Evolutionary conservation across 1,140 invertebrate genomes (phyloP).

Genomic region (Penaeus indicus): DNA sequence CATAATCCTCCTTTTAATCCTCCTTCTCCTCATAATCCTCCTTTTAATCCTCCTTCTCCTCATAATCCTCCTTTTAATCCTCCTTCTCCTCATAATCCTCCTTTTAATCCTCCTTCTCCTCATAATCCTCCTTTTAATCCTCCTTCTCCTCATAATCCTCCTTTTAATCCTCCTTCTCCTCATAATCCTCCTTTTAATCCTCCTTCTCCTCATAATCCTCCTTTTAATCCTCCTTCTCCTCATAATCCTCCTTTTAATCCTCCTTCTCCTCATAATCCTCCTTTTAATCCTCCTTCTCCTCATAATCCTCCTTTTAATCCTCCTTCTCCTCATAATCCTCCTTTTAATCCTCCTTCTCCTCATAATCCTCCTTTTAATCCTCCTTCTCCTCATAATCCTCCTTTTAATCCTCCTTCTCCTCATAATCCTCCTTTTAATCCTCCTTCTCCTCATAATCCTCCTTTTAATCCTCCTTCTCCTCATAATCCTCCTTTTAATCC

Average conservation of each 20-base stretch:
- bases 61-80: too few species aligned
- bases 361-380: background rate
- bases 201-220: background rate
- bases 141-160: background rate
- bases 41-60: background rate
- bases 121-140: background rate
- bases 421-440: too few species aligned
- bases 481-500: background rate
- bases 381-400: background rate
- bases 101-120: background rate
- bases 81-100: background rate
- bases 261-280: background rate
- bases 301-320: background rate
- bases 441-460: background rate
- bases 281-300: background rate
- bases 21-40: background rate
- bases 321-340: background rate
- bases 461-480: background rate
- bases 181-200: background rate
- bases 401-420: background rate
- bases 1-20: background rate
- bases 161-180: background rate
- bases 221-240: background rate
- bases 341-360: background rate
- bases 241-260: too few species aligned